These are phyloP conservation scores for Latheticus oryzae DNA, from an alignment of 2,888 invertebrate species.

Conservation along the genomic window DNA sequence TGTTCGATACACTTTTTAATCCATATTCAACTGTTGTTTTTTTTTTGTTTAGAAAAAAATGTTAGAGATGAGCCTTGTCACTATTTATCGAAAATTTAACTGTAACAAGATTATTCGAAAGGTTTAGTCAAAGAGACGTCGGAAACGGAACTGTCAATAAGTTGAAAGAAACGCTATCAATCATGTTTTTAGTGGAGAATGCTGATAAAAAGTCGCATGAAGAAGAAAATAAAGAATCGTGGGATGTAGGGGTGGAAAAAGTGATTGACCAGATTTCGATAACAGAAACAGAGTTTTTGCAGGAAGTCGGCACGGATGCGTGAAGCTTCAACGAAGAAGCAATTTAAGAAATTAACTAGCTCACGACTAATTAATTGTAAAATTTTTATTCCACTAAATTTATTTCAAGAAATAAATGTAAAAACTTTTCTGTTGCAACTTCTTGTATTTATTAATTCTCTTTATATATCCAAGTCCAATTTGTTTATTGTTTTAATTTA, in stretches of 20 bases:
- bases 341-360: too few relatives aligned
- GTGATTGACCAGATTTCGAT: conserved; percentile 30
- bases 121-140: conserved; percentile 48
- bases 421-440: too few relatives aligned
- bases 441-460: too few relatives aligned
- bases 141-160: conserved; percentile 49
- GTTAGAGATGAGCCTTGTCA: too few relatives aligned
- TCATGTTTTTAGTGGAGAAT: conserved; percentile 50
- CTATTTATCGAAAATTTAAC: conserved; percentile 47
- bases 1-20: too few relatives aligned
- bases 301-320: not conserved
- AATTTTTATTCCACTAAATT: too few relatives aligned
- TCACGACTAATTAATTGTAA: too few relatives aligned
- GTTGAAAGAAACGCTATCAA: conserved; percentile 48
- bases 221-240: conserved; percentile 43
- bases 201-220: conserved; percentile 43
- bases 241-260: conserved; percentile 25
- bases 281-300: conserved; percentile 21
- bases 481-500: too few relatives aligned
- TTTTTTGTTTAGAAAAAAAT: too few relatives aligned
- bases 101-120: conserved; percentile 48
- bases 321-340: not conserved
- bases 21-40: too few relatives aligned
- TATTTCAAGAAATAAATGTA: too few relatives aligned
- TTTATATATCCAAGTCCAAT: too few relatives aligned